Conservation (phyloP, 2,888 invertebrate genomes). For the Ennomos erosarius region DNA sequence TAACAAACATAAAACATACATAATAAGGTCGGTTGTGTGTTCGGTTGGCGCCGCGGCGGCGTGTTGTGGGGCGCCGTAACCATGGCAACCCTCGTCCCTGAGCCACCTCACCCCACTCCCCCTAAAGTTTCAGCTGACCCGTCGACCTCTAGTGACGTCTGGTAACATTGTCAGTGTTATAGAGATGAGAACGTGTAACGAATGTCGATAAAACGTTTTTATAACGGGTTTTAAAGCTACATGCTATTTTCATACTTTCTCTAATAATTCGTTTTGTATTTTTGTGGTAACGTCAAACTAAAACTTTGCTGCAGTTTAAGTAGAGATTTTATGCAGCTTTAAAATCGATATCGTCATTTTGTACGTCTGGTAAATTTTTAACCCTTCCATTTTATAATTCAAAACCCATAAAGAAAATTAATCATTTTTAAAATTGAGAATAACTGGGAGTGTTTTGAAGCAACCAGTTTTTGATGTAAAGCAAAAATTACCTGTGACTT, state of each 20-base stretch:
- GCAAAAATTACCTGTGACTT: too few species aligned
- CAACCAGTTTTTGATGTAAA: too few species aligned
- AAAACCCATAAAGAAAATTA: too few species aligned
- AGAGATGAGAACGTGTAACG: conserved; percentile 47
- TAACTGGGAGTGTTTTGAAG: too few species aligned
- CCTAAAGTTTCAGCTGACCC: conserved; percentile 71
- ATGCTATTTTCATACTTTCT: neutral
- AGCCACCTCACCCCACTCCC: conserved; percentile 51
- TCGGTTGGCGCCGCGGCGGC: conserved; percentile 77
- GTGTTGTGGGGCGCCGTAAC: conserved; percentile 81
- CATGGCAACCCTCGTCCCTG: conserved; percentile 60
- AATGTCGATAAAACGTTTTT: conserved; percentile 14
- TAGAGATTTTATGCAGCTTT: too few species aligned
- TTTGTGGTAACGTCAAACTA: too few species aligned
- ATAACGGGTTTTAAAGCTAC: conserved; percentile 1
- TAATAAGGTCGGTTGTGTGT: conserved; percentile 60
- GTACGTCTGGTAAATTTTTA: too few species aligned
- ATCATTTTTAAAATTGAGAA: too few species aligned
- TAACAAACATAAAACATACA: conserved; percentile 74
- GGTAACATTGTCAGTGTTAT: conserved; percentile 69
- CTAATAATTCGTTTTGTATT: too few species aligned
- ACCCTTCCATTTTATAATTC: too few species aligned
- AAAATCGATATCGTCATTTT: too few species aligned
- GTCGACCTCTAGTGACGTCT: conserved; percentile 78
- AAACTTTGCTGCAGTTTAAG: too few species aligned